phyloP scores from a whole-genome alignment of 2,113 vertebrate species.

The Meriones unguiculatus region DNA sequence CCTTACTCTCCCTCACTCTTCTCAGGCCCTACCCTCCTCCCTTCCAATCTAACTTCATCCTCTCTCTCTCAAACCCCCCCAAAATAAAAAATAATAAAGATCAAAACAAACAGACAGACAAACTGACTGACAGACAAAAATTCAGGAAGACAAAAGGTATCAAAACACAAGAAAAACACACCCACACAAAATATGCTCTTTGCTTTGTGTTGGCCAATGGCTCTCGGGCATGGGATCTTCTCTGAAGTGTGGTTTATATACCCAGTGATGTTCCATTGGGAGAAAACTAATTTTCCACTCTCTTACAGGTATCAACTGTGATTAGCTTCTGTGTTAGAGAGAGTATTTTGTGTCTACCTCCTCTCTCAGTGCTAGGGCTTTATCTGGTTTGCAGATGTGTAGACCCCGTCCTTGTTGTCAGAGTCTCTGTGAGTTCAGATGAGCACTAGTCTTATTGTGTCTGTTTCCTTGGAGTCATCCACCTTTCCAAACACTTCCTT shows the following conservation, averaged over 20 bases:
- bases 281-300: not conserved
- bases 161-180: not conserved
- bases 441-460: not conserved
- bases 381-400: not conserved
- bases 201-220: not conserved
- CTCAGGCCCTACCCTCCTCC: not conserved
- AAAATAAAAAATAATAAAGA: not conserved
- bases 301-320: not conserved
- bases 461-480: not conserved
- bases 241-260: not conserved
- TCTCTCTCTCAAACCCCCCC: not conserved
- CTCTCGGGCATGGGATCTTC: not conserved
- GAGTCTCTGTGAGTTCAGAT: not conserved
- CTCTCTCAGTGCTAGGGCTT: not conserved
- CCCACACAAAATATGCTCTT: not conserved
- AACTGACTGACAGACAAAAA: not conserved
- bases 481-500: not conserved
- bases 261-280: not conserved
- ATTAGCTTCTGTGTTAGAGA: not conserved
- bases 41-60: not conserved
- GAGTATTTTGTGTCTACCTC: not conserved
- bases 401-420: not conserved
- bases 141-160: not conserved
- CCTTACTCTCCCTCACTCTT: not conserved
- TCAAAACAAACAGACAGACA: not conserved